Conservation (phyloP, 2,797 vertebrate genomes). For the Cuculus canorus region DNA sequence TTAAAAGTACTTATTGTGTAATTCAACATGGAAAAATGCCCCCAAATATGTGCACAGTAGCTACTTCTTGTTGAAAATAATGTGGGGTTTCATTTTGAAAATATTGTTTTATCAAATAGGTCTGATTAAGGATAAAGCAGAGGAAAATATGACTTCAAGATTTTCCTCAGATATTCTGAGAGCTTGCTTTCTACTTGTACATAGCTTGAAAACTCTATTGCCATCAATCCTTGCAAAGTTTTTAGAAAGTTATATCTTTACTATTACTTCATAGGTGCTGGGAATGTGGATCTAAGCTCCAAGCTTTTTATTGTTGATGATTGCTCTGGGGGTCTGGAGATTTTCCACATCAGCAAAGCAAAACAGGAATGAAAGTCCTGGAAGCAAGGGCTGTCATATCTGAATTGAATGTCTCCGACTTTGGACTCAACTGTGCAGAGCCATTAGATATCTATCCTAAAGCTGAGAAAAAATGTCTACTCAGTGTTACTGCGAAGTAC, state of each 20-base stretch:
- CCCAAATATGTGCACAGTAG: not conserved
- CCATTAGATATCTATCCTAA: not conserved
- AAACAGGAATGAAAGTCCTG: not conserved
- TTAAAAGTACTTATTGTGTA: not conserved
- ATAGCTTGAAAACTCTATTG: not conserved
- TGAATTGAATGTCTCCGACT: not conserved
- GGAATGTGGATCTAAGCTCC: not conserved
- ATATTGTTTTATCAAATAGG: not conserved
- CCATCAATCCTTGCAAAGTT: not conserved
- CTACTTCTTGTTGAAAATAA: not conserved
- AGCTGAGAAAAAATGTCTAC: not conserved
- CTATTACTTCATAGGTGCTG: not conserved
- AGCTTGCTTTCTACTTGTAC: not conserved
- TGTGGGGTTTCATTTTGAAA: not conserved
- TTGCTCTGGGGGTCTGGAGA: not conserved
- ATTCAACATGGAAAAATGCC: not conserved
- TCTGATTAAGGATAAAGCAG: not conserved
- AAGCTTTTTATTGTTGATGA: not conserved
- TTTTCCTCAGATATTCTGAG: not conserved
- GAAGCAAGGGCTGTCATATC: not conserved
- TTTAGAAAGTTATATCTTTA: not conserved
- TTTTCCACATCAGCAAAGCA: not conserved
- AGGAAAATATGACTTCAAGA: not conserved
- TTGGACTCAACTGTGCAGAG: not conserved
- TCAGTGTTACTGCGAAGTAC: not conserved